phyloP scores from a whole-genome alignment of 2,113 vertebrate species.

The Petroica traversi region DNA sequence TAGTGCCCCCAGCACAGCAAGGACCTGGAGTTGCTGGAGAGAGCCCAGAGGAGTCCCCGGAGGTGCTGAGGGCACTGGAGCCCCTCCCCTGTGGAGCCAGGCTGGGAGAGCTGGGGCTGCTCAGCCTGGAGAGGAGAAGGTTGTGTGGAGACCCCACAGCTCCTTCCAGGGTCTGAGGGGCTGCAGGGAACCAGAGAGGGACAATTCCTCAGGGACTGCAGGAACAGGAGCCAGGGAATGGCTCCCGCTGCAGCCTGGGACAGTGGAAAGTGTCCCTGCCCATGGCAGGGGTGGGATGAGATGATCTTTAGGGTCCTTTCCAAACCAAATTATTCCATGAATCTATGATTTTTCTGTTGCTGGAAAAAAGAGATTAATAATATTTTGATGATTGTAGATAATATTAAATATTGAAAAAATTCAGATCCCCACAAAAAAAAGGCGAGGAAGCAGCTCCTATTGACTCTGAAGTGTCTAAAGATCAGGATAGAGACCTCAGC shows the following conservation, averaged over 20 bases:
- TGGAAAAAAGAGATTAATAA: background rate
- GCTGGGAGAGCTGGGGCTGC: background rate
- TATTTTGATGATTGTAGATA: background rate
- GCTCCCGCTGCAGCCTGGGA: background rate
- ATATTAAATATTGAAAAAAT: background rate
- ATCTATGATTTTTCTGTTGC: background rate
- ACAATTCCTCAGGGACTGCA: background rate
- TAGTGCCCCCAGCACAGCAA: fast-evolving
- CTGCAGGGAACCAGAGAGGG: background rate
- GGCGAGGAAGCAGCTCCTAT: background rate
- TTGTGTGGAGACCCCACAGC: background rate
- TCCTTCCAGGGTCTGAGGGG: background rate
- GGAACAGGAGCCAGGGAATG: background rate
- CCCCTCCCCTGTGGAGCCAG: background rate
- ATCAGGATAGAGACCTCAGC: background rate
- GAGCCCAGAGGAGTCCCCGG: fast-evolving
- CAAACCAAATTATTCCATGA: background rate
- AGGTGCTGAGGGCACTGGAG: background rate
- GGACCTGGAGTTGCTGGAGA: fast-evolving
- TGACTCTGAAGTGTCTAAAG: background rate
- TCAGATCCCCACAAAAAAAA: background rate
- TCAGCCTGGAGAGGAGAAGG: background rate
- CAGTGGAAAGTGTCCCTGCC: background rate
- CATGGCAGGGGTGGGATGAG: fast-evolving
- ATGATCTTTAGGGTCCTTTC: background rate